These are phyloP conservation scores for Guaruba guarouba DNA, from an alignment of 2,113 vertebrate genomes.

Conservation along the genomic window DNA sequence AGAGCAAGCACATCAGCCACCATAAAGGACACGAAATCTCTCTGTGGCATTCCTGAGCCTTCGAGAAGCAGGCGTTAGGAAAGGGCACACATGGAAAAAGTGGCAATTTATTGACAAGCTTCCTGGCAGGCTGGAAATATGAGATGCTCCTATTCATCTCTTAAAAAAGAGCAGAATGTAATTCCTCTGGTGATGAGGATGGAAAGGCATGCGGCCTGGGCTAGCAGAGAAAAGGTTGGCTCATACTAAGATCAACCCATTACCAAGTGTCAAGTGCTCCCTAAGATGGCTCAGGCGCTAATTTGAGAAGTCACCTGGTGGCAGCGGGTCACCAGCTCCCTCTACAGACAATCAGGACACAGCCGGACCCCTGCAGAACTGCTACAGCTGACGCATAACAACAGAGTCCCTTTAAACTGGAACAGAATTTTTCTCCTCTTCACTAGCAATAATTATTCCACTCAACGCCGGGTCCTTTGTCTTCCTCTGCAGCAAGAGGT, in stretches of 20 bases:
- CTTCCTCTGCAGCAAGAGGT: not conserved
- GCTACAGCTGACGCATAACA: not conserved
- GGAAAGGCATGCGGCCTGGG: not conserved
- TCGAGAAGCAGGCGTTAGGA: not conserved
- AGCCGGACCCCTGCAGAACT: conserved; percentile 47
- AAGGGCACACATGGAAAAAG: not conserved
- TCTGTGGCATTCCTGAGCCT: not conserved
- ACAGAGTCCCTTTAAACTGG: conserved; percentile 11
- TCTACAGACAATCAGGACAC: conserved; percentile 58
- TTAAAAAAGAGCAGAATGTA: not conserved
- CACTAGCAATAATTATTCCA: not conserved
- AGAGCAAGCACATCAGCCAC: not conserved
- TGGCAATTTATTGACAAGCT: conserved; percentile 14
- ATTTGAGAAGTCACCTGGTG: conserved; percentile 60
- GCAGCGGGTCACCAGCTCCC: conserved; percentile 65
- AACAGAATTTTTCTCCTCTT: not conserved
- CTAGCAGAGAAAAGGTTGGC: conserved; percentile 22
- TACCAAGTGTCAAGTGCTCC: conserved; percentile 49
- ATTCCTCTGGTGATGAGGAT: conserved; percentile 5
- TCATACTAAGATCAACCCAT: conserved; percentile 25
- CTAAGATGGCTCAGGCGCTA: conserved; percentile 40
- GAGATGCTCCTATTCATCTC: not conserved
- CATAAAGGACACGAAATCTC: not conserved
- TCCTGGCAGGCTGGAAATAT: not conserved
- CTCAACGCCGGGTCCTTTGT: not conserved